A percentile compares a stretch with the other conserved stretches of the same genome.
Conservation (phyloP, 2,888 invertebrate genomes). For the Agrochola macilenta region DNA sequence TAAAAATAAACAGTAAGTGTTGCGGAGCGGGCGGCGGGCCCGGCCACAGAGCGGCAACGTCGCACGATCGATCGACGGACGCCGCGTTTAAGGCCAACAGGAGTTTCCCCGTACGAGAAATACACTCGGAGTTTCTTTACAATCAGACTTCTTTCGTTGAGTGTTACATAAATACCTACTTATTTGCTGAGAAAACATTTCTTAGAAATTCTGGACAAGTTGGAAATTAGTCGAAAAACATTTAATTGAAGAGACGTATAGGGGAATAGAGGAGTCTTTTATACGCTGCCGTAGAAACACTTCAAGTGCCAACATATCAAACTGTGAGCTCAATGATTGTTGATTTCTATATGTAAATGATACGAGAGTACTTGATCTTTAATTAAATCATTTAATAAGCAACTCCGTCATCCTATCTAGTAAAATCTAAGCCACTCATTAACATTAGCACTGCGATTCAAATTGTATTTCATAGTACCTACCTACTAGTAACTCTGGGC, state of each 20-base stretch:
- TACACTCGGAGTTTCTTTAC: constrained; percentile 61
- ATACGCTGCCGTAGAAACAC: not conserved
- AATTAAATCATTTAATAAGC: constrained; percentile 4
- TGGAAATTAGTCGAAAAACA: constrained; percentile 36
- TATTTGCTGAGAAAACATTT: constrained; percentile 50
- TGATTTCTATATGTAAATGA: constrained; percentile 4
- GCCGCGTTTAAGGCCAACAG: constrained; percentile 62
- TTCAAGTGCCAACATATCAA: constrained; percentile 7
- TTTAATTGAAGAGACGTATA: constrained; percentile 37
- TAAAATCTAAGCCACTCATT: not conserved
- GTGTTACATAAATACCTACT: constrained; percentile 47
- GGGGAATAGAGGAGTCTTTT: constrained; percentile 4
- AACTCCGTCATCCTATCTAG: constrained; percentile 1
- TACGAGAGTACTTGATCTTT: not conserved
- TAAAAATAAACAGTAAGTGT: constrained; percentile 81
- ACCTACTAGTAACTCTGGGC: too few relatives aligned
- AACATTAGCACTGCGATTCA: not conserved
- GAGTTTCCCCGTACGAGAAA: constrained; percentile 67
- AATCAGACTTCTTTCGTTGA: constrained; percentile 56
- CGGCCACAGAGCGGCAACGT: constrained; percentile 84
- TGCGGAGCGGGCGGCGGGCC: constrained; percentile 57
- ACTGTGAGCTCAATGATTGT: not conserved
- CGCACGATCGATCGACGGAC: constrained; percentile 83
- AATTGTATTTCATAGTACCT: not conserved
- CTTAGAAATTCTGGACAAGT: constrained; percentile 29